A percentile compares a stretch with the other conserved stretches of the same genome.
phyloP scores from a whole-genome alignment of 2,113 vertebrate species.

The Nanorana parkeri region DNA sequence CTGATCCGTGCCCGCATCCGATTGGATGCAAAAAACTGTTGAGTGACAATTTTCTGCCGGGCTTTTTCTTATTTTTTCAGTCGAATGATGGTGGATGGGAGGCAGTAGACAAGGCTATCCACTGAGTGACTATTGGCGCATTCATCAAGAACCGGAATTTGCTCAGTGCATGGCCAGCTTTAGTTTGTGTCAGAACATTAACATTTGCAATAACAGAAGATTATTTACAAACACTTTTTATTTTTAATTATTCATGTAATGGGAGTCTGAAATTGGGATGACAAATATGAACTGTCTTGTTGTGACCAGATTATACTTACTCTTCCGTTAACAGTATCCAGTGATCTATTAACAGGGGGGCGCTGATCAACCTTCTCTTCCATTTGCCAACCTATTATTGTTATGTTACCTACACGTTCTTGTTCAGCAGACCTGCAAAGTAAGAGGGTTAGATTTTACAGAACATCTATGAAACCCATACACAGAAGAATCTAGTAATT shows the following conservation, averaged over 20 bases:
- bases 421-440: conserved; percentile 91
- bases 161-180: too few relatives aligned
- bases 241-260: neutral
- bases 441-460: conserved; percentile 30
- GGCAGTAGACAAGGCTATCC: too few relatives aligned
- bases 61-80: too few relatives aligned
- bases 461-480: too few relatives aligned
- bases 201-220: neutral
- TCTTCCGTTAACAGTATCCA: conserved; percentile 90
- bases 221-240: neutral
- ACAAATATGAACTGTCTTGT: neutral
- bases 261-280: too few relatives aligned
- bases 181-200: neutral
- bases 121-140: too few relatives aligned
- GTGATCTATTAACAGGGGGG: conserved; percentile 77
- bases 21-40: too few relatives aligned
- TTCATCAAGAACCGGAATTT: too few relatives aligned
- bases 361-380: conserved; percentile 89
- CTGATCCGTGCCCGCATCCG: too few relatives aligned
- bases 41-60: too few relatives aligned
- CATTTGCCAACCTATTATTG: conserved; percentile 92
- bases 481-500: too few relatives aligned
- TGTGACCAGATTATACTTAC: conserved; percentile 70
- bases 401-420: conserved; percentile 86
- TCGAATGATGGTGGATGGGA: too few relatives aligned